Percentiles rank a stretch among this genome's conserved stretches.
Conservation (phyloP, 2,888 invertebrate genomes). For the Oligia strigilis region DNA sequence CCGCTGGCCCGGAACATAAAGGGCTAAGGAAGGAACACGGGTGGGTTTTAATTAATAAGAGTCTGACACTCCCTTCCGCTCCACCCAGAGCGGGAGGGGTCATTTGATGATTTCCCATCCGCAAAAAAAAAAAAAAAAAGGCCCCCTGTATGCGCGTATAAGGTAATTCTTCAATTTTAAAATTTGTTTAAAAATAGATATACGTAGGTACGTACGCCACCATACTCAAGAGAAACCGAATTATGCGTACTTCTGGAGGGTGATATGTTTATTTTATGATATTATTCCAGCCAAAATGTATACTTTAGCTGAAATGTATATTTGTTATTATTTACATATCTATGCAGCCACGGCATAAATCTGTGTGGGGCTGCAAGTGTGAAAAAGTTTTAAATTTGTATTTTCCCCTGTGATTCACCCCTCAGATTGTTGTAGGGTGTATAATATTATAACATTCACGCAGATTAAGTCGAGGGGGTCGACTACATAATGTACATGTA, state of each 20-base stretch:
- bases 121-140: no score
- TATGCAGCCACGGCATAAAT: conserved; percentile 7
- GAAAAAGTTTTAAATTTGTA: conserved; percentile 49
- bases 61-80: no score
- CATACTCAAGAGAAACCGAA: neutral
- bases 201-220: no score
- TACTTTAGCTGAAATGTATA: conserved; percentile 2
- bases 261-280: conserved; percentile 15
- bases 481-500: conserved; percentile 57
- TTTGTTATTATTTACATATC: conserved; percentile 40
- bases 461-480: conserved; percentile 60
- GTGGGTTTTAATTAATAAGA: no score
- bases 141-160: no score
- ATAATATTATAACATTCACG: conserved; percentile 61
- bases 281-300: conserved; percentile 16
- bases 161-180: neutral
- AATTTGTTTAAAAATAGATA: neutral
- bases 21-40: no score
- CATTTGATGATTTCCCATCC: no score
- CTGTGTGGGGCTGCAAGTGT: conserved; percentile 26
- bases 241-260: neutral
- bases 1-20: no score
- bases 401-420: conserved; percentile 41
- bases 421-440: conserved; percentile 58
- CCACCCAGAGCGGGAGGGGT: no score